Evolutionary conservation across 2,113 vertebrate species (phyloP).

Genomic region (Hemibagrus wyckioides): DNA sequence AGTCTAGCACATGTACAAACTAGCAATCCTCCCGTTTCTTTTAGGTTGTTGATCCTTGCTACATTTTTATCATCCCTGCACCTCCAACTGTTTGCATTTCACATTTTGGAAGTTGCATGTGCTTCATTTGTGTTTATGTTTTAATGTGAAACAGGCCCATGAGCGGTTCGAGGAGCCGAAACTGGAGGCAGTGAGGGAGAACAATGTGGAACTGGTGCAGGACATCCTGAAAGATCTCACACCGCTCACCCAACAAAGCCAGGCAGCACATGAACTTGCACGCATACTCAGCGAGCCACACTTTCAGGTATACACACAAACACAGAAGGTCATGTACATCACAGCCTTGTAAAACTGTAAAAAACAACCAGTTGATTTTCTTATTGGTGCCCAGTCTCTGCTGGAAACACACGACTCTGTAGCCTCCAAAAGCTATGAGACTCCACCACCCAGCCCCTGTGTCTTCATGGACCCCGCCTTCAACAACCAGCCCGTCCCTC

Average conservation of each 20-base stretch:
- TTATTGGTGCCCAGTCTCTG: conserved; percentile 77
- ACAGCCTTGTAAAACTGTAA: neutral
- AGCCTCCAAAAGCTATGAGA: conserved; percentile 93
- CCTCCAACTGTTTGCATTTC: neutral
- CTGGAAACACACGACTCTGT: conserved; percentile 95
- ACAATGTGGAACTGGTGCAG: conserved; percentile 93
- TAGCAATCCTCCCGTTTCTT: neutral
- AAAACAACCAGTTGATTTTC: neutral
- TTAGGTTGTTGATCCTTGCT: neutral
- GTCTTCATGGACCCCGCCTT: conserved; percentile 83
- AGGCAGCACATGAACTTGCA: conserved; percentile 79
- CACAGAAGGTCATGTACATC: neutral
- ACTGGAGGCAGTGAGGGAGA: conserved; percentile 90
- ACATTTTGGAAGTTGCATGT: neutral
- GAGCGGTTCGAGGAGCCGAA: conserved; percentile 89
- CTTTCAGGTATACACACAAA: conserved; percentile 81
- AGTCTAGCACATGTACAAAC: neutral
- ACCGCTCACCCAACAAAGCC: conserved; percentile 72
- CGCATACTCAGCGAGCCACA: conserved; percentile 91
- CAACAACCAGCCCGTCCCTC: conserved; percentile 88
- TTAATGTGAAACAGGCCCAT: conserved; percentile 75
- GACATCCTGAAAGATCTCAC: conserved; percentile 90
- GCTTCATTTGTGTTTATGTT: neutral
- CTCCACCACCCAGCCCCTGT: conserved; percentile 85
- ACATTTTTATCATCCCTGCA: too few species aligned